Percentiles rank a stretch among this genome's conserved stretches.
Conservation (phyloP, 2,797 vertebrate species). For the Anas acuta region DNA sequence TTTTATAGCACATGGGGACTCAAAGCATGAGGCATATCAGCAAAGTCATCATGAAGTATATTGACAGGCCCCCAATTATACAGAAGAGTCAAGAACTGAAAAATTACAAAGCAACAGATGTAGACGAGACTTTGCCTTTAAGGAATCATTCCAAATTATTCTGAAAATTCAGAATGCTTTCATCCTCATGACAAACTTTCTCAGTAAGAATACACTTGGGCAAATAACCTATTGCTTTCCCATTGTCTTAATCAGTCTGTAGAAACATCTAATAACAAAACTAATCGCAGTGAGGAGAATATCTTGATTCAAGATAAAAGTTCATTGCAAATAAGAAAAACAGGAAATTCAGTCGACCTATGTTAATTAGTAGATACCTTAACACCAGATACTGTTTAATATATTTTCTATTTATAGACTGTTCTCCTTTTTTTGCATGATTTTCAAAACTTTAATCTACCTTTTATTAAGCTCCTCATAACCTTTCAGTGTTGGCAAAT, state of each 20-base stretch:
- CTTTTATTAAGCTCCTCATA: slow-evolving; percentile 3
- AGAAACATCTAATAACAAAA: slow-evolving; percentile 10
- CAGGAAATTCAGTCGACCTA: not conserved
- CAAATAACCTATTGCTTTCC: not conserved
- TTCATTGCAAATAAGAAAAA: not conserved
- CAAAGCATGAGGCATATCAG: not conserved
- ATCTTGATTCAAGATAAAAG: slow-evolving; percentile 14
- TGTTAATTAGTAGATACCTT: slow-evolving; percentile 13
- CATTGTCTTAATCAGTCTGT: not conserved
- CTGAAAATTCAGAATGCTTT: slow-evolving; percentile 16
- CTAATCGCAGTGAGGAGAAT: not conserved
- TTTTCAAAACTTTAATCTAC: slow-evolving; percentile 2
- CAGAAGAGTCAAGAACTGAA: not conserved
- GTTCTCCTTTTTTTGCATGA: not conserved
- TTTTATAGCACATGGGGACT: not conserved
- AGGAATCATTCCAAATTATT: not conserved
- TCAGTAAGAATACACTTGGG: not conserved
- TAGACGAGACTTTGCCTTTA: not conserved
- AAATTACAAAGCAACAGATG: not conserved
- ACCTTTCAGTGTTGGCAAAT: not conserved
- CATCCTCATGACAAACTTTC: not conserved
- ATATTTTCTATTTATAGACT: slow-evolving; percentile 24
- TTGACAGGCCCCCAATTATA: not conserved
- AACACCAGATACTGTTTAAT: slow-evolving; percentile 19
- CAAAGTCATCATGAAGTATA: not conserved